Percentiles rank a stretch among this genome's conserved stretches.
These are phyloP conservation scores for Micrastur ruficollis DNA, from an alignment of 2,797 vertebrate species.

Conservation along the genomic window DNA sequence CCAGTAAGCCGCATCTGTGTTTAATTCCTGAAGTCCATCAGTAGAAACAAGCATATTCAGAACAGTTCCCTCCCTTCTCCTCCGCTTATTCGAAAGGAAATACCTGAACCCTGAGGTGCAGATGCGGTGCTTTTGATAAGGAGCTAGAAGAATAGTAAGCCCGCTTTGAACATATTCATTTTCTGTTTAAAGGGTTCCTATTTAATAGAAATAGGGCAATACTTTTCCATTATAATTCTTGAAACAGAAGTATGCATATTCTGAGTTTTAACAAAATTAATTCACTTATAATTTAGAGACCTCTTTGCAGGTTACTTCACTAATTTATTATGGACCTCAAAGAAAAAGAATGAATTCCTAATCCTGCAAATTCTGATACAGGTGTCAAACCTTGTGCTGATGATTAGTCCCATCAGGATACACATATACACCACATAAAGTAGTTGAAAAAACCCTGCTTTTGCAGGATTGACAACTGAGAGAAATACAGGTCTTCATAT, in stretches of 20 bases:
- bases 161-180: neutral
- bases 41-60: neutral
- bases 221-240: neutral
- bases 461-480: neutral
- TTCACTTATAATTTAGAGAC: neutral
- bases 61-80: neutral
- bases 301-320: neutral
- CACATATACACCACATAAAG: neutral
- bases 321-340: neutral
- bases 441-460: neutral
- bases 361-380: neutral
- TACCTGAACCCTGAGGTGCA: neutral
- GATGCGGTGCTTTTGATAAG: neutral
- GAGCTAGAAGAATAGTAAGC: neutral
- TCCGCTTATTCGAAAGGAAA: neutral
- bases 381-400: neutral
- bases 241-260: neutral
- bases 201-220: neutral
- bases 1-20: neutral
- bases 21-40: neutral
- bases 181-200: neutral
- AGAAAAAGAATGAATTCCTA: neutral
- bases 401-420: neutral
- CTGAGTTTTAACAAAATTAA: neutral
- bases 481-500: neutral